Conservation (phyloP, 2,888 invertebrate species). For the Agrochola macilenta region DNA sequence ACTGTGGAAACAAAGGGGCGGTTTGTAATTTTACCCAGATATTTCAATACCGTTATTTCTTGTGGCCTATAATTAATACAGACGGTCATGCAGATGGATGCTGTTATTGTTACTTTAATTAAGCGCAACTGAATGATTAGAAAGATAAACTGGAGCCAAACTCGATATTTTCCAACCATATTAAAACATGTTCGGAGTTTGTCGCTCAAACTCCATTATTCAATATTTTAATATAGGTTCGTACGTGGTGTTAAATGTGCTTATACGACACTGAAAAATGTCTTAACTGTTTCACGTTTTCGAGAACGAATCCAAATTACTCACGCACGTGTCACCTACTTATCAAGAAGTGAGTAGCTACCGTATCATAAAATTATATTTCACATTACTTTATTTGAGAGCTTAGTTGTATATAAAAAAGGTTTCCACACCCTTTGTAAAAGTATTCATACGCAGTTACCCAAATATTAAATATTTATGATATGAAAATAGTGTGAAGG, state of each 20-base stretch:
- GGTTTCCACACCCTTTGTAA: conserved; percentile 6
- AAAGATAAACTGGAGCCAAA: neutral
- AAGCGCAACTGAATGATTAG: neutral
- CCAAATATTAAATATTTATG: conserved; percentile 38
- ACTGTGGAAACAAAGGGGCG: neutral
- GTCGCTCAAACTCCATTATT: conserved; percentile 4
- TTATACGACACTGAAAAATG: conserved; percentile 25
- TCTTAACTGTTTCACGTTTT: neutral
- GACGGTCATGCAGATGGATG: neutral
- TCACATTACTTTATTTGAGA: conserved; percentile 15
- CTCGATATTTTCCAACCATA: neutral
- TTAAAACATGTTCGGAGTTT: conserved; percentile 2
- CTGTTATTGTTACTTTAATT: neutral
- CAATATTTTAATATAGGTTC: conserved; percentile 17
- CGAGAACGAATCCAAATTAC: conserved; percentile 13
- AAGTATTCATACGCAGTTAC: conserved; percentile 5
- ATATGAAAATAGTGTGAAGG: conserved; percentile 27
- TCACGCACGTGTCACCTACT: no score
- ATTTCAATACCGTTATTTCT: neutral
- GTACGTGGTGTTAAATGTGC: neutral
- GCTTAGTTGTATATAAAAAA: neutral
- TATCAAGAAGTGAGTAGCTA: no score
- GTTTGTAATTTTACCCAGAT: neutral
- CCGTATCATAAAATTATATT: conserved; percentile 15
- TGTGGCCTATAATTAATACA: no score